Conservation (phyloP, 2,888 invertebrate species). For the Colostygia pectinataria region DNA sequence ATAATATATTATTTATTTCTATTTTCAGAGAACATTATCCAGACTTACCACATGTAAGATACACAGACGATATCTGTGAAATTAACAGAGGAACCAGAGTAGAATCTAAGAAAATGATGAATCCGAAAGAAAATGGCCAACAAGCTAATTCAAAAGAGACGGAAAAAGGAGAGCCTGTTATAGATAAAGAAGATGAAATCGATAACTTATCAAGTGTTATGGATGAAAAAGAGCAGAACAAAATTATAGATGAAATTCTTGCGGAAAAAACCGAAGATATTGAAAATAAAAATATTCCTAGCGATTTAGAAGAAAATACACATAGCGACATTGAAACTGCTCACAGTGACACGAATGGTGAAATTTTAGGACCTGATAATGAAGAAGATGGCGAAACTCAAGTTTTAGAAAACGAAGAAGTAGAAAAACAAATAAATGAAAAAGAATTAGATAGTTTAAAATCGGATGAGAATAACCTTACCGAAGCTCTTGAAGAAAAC, state of each 20-base stretch:
- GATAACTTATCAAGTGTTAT: slow-evolving; percentile 15
- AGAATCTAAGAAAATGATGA: too few relatives aligned
- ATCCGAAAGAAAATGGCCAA: slow-evolving; percentile 26
- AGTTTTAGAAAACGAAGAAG: background rate
- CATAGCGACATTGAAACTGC: slow-evolving; percentile 30
- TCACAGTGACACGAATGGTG: slow-evolving; percentile 36
- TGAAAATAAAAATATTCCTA: slow-evolving; percentile 17
- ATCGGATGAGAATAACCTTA: background rate
- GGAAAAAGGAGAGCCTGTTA: slow-evolving; percentile 27
- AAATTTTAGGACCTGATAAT: slow-evolving; percentile 38
- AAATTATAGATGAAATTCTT: slow-evolving; percentile 21
- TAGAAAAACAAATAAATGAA: background rate
- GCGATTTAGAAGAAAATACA: slow-evolving; percentile 25
- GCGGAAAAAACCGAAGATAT: slow-evolving; percentile 26
- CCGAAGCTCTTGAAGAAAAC: slow-evolving; percentile 4
- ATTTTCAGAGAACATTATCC: slow-evolving; percentile 55
- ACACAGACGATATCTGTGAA: slow-evolving; percentile 42
- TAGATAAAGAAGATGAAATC: slow-evolving; percentile 24
- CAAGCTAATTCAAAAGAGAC: slow-evolving; percentile 15
- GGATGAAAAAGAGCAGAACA: slow-evolving; percentile 26
- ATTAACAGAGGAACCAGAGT: slow-evolving; percentile 11
- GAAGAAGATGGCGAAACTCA: slow-evolving; percentile 24
- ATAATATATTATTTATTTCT: too few relatives aligned
- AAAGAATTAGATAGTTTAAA: slow-evolving; percentile 4
- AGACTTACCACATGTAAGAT: slow-evolving; percentile 42